Evolutionary conservation across 2,797 vertebrate species (phyloP).

Genomic region (Betta splendens): DNA sequence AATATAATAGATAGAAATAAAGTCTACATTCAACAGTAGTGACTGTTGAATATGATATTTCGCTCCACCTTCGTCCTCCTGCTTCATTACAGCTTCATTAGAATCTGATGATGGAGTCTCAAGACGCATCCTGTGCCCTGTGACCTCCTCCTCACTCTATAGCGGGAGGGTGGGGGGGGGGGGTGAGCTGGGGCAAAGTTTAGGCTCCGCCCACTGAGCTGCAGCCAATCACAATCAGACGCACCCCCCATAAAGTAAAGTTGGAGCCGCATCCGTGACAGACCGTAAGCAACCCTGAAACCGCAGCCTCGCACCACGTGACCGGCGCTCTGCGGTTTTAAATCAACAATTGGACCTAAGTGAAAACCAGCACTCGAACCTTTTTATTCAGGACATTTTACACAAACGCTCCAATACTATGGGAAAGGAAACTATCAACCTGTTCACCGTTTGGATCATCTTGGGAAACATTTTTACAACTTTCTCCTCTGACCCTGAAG

Average conservation of each 20-base stretch:
- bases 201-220: slow-evolving; percentile 53
- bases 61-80: no score
- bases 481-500: slow-evolving; percentile 67
- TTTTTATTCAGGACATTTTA: slow-evolving; percentile 20
- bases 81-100: no score
- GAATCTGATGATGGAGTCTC: not conserved
- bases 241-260: slow-evolving; percentile 77
- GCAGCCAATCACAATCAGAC: slow-evolving; percentile 79
- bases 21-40: no score
- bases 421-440: slow-evolving; percentile 69
- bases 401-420: slow-evolving; percentile 67
- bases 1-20: no score
- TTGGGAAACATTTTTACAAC: slow-evolving; percentile 63
- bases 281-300: slow-evolving; percentile 59
- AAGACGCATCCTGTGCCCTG: not conserved
- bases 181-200: slow-evolving; percentile 39
- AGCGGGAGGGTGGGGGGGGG: no score
- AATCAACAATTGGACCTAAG: slow-evolving; percentile 45
- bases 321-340: slow-evolving; percentile 13
- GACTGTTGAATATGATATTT: no score
- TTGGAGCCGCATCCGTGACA: slow-evolving; percentile 67
- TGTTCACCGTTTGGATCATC: slow-evolving; percentile 76
- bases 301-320: slow-evolving; percentile 20
- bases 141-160: no score
- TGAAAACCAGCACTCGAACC: not conserved